A percentile compares a stretch with the other conserved stretches of the same genome.
Conservation (phyloP, 2,797 vertebrate species). For the Squalus acanthias region DNA sequence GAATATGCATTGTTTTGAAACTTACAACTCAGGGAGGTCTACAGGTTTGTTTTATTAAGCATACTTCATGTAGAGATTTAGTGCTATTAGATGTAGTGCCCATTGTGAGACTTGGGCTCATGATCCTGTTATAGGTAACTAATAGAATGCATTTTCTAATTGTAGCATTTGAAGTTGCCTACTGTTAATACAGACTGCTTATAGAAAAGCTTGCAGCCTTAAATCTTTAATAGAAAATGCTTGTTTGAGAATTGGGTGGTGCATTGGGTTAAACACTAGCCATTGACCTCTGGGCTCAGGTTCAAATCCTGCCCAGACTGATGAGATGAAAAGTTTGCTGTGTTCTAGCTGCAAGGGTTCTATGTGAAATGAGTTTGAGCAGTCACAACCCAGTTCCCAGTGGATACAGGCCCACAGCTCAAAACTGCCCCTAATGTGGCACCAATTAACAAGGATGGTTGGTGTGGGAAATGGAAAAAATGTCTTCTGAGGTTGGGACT, state of each 20-base stretch:
- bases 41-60: not conserved
- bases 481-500: not conserved
- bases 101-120: not conserved
- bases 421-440: not conserved
- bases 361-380: not conserved
- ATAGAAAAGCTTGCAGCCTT: not conserved
- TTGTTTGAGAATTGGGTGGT: not conserved
- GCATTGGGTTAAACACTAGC: not conserved
- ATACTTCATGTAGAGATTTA: conserved; percentile 6
- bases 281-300: not conserved
- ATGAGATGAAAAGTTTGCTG: not conserved
- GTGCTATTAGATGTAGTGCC: not conserved
- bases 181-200: not conserved
- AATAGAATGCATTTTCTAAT: not conserved
- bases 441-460: not conserved
- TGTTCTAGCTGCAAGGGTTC: not conserved
- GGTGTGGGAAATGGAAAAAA: not conserved
- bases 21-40: not conserved
- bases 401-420: not conserved
- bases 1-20: not conserved
- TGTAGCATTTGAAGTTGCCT: not conserved
- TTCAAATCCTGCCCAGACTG: not conserved
- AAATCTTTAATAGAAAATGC: not conserved
- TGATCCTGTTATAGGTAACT: not conserved
- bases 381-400: not conserved